A percentile compares a stretch with the other conserved stretches of the same genome.
Evolutionary conservation across 2,888 invertebrate genomes (phyloP).

Genomic region (Arge pagana): DNA sequence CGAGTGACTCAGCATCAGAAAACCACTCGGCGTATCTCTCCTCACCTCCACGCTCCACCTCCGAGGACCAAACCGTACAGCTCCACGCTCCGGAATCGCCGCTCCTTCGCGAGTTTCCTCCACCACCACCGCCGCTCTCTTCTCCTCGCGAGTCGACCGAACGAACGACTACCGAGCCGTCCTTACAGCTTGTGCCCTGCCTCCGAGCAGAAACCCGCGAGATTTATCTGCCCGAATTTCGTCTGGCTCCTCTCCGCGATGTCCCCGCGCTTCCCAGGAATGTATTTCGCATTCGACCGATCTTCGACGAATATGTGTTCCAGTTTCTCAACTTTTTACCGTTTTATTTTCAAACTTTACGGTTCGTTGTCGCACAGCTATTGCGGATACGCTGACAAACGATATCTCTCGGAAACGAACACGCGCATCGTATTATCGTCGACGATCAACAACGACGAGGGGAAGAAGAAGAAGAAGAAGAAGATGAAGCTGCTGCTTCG

Average conservation of each 20-base stretch:
- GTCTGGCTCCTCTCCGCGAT: conserved; percentile 29
- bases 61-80: no score
- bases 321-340: conserved; percentile 25
- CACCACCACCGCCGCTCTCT: background rate
- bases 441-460: no score
- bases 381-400: no score
- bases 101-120: no score
- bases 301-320: conserved; percentile 49
- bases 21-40: conserved; percentile 16
- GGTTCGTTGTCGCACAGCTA: no score
- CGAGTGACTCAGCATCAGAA: conserved; percentile 43
- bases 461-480: no score
- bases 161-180: conserved; percentile 19
- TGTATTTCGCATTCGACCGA: conserved; percentile 56
- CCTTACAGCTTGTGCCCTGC: no score
- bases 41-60: background rate
- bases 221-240: conserved; percentile 57
- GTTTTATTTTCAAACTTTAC: conserved; percentile 31
- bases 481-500: no score
- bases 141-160: conserved; percentile 11
- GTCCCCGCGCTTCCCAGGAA: conserved; percentile 47
- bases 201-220: conserved; percentile 28
- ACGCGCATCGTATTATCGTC: no score
- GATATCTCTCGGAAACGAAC: conserved; percentile 29
- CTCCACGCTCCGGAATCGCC: no score